Evolutionary conservation across 64 coral and sea anemone species (phyloP), one percentile per base, ranked within the genome.

Genomic region (Orbicella faveolata): DNA sequence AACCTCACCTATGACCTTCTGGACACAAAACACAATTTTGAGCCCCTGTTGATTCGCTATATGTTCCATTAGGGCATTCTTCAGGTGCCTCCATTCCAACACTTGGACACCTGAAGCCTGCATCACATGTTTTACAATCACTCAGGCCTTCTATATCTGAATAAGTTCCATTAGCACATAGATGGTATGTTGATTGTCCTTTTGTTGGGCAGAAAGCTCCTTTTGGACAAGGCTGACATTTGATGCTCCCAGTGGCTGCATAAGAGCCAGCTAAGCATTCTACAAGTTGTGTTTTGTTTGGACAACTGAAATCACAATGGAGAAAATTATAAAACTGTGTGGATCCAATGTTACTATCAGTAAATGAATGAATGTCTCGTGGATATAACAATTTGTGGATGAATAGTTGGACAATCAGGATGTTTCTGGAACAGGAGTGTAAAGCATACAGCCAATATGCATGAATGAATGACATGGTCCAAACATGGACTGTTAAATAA

Each of bases 131-230:
- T 77, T 88, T 88, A 64, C 87, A 88, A 26, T 34, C 54, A 36
- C 20, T 77, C 54, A 63, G 25, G 6, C 75, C 39, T 61, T 52
- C 23, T 34, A 12, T 25, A 52, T 89, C 75, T 36, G 73, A 53
- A 64, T 89, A 89, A 23, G 87, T 63, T 37, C 87, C 87, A 13
- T 30, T 41, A 52, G 74, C 21, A 64, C 87, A 89, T 26, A 89
- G 75, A 75, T 34, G 17, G 37, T 78, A 79, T 52, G 48, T 89
- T 6, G 75, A 63, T 20, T 88, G 61, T 52, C 54, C 75, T 87
- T 80, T 81, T 9, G 83, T 87, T 61, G 91, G 86, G 34, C 92
- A 94, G 14, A 66, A 65, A 76, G 87, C 87, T 15, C 87, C 92
- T 61, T 86, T 85, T 23, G 92, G 79, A 73, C 92, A 93, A 4